phyloP scores from a whole-genome alignment of 2,113 vertebrate species.

The Sylvietta virens region DNA sequence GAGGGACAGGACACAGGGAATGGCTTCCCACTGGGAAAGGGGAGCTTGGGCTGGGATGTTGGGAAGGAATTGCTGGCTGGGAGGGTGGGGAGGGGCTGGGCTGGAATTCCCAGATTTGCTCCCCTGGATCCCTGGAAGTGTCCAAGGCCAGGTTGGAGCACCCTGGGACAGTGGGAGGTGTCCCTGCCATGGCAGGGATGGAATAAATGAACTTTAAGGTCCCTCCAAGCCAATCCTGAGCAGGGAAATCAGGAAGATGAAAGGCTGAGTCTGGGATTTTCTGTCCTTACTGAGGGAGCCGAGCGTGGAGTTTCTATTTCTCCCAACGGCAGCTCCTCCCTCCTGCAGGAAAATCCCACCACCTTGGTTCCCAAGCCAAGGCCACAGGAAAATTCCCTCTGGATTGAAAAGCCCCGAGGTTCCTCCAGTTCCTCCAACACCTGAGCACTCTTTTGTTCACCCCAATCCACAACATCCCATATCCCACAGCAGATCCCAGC shows the following conservation, averaged over 20 bases:
- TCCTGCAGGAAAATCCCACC: fast-evolving
- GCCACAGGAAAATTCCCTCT: neutral
- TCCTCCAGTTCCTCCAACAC: neutral
- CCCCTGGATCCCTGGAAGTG: neutral
- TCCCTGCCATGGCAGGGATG: neutral
- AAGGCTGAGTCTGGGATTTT: neutral
- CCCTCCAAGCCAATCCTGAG: neutral
- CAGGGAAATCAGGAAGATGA: fast-evolving
- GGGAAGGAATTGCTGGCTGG: neutral
- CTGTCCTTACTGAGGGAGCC: fast-evolving
- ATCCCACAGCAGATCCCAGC: fast-evolving
- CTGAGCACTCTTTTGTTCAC: neutral
- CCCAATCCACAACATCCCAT: neutral
- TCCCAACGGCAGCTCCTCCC: neutral
- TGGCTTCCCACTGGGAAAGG: neutral
- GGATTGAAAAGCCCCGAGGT: neutral
- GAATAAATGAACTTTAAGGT: too few relatives aligned
- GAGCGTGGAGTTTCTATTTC: neutral
- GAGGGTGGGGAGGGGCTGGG: neutral
- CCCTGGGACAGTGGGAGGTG: fast-evolving
- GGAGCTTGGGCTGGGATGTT: neutral
- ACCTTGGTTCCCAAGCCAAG: neutral
- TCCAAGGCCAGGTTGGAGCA: fast-evolving
- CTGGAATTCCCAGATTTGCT: neutral
- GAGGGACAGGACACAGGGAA: neutral